phyloP scores from a whole-genome alignment of 1,140 invertebrate genomes.

The Drosophila bocki region DNA sequence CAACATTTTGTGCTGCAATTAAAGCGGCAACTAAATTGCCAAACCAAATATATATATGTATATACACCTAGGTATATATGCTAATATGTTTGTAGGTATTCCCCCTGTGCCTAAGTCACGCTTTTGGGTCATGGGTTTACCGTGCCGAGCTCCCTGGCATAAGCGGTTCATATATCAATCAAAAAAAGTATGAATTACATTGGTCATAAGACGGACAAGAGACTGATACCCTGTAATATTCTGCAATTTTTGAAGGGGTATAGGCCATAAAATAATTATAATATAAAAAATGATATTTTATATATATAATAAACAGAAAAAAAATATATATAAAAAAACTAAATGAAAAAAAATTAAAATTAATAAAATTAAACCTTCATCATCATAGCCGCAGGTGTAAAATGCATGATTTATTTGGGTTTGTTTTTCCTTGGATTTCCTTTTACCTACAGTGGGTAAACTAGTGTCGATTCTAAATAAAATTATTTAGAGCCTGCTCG shows the following conservation, averaged over 20 bases:
- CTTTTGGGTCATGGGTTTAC: slow-evolving; percentile 6
- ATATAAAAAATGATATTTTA: too few species aligned
- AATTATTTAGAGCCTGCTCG: background rate
- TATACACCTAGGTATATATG: slow-evolving; percentile 1
- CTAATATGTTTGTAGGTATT: background rate
- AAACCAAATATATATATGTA: slow-evolving; percentile 25
- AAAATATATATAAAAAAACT: background rate
- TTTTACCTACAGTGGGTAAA: background rate
- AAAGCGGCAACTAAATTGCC: slow-evolving; percentile 68
- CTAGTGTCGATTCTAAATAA: background rate
- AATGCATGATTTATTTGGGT: background rate
- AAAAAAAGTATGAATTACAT: slow-evolving; percentile 24
- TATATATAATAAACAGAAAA: background rate
- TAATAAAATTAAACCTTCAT: background rate
- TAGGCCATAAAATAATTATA: too few species aligned
- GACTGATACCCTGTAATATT: background rate
- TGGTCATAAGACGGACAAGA: background rate
- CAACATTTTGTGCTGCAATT: slow-evolving; percentile 77
- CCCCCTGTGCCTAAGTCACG: background rate
- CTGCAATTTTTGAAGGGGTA: too few species aligned
- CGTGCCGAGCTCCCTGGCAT: background rate
- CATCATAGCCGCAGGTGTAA: background rate
- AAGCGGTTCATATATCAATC: slow-evolving; percentile 23
- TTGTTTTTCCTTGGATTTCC: background rate
- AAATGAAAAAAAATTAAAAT: background rate